Conservation (phyloP, 2,888 invertebrate genomes). For the Epirrhoe alternata region DNA sequence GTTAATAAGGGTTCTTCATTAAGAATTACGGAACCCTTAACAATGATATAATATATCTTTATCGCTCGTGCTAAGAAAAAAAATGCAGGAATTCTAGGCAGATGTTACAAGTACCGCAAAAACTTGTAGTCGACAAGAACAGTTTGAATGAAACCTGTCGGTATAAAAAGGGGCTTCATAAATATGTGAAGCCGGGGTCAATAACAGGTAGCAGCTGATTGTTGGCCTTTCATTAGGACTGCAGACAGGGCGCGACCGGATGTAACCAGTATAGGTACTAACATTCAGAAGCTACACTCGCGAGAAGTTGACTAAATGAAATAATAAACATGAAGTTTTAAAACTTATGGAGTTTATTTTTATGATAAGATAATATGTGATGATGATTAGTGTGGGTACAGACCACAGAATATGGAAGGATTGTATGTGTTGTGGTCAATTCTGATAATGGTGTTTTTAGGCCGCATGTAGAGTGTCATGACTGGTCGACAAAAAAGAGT, state of each 20-base stretch:
- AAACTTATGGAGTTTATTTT: too few species aligned
- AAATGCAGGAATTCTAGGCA: constrained; percentile 17
- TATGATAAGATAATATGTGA: too few species aligned
- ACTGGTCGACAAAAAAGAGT: too few species aligned
- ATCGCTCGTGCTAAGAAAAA: constrained; percentile 16
- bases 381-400: too few species aligned
- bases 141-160: constrained; percentile 31
- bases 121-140: constrained; percentile 32
- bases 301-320: neutral
- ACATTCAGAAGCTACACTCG: neutral
- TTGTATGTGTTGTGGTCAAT: too few species aligned
- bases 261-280: constrained; percentile 45
- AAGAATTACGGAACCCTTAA: neutral
- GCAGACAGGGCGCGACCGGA: constrained; percentile 70
- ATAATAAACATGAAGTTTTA: too few species aligned
- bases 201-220: constrained; percentile 43
- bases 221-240: constrained; percentile 59
- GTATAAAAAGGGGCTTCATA: constrained; percentile 24
- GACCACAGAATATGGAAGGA: too few species aligned
- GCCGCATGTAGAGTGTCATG: too few species aligned
- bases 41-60: neutral
- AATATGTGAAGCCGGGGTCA: constrained; percentile 33
- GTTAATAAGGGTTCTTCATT: neutral
- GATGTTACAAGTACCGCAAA: constrained; percentile 29
- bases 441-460: too few species aligned